Conservation (phyloP, 1,140 invertebrate genomes). For the Hormaphis cornu region DNA sequence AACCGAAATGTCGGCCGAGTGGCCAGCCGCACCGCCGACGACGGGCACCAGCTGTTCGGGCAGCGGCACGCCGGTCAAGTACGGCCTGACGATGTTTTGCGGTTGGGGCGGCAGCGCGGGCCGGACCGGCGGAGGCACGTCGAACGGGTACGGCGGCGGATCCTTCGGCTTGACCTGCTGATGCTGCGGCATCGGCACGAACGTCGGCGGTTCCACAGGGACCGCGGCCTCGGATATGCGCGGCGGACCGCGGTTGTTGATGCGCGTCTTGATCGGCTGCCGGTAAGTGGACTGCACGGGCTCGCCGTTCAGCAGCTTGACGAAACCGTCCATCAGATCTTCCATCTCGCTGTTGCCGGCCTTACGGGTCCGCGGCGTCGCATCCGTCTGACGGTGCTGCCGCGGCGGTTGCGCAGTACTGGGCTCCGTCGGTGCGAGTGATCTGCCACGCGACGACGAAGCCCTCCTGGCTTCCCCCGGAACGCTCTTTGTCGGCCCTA, state of each 20-base stretch:
- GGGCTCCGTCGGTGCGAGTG: conserved; percentile 33
- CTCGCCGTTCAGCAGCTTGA: conserved; percentile 72
- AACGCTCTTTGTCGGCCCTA: conserved; percentile 2
- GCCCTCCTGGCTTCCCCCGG: conserved; percentile 35
- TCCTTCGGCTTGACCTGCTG: conserved; percentile 38
- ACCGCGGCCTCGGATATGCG: conserved; percentile 63
- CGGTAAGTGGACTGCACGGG: conserved; percentile 53
- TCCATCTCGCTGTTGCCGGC: conserved; percentile 64
- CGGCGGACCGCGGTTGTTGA: conserved; percentile 81
- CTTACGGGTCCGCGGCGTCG: conserved; percentile 46
- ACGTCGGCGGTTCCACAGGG: conserved; percentile 54
- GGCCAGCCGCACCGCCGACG: conserved; percentile 42
- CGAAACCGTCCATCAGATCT: conserved; percentile 82
- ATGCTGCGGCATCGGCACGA: conserved; percentile 25
- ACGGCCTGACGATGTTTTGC: conserved; percentile 46
- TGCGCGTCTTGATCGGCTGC: conserved; percentile 52
- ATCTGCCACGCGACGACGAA: conserved; percentile 33
- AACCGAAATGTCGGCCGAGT: neutral
- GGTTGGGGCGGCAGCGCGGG: conserved; percentile 39
- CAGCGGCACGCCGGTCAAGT: conserved; percentile 57
- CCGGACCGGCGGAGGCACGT: conserved; percentile 48
- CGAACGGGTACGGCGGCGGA: conserved; percentile 58
- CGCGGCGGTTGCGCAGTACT: conserved; percentile 15
- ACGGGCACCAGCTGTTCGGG: conserved; percentile 62
- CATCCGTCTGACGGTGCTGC: conserved; percentile 39